Evolutionary conservation across 2,797 vertebrate genomes (phyloP).

Genomic region (Hephaestus fuliginosus): DNA sequence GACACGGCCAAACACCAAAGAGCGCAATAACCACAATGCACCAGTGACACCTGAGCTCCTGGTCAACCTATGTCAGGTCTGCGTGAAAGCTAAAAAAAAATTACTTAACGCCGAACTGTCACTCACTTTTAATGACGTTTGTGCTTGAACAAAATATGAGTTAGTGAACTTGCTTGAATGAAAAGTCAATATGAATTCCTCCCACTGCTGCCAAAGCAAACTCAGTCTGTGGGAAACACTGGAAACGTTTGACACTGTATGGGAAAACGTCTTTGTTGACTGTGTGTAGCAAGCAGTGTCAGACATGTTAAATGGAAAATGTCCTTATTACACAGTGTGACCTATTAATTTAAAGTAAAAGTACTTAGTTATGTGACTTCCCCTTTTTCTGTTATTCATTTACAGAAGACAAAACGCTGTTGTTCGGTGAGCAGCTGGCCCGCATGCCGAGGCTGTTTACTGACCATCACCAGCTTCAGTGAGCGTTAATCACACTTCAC

Average conservation of each 20-base stretch:
- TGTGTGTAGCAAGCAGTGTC: neutral
- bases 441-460: neutral
- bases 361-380: neutral
- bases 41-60: neutral
- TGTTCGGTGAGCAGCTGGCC: neutral
- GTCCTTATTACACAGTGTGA: neutral
- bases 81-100: constrained; percentile 9
- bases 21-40: neutral
- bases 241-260: constrained; percentile 38
- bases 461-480: neutral
- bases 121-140: constrained; percentile 23
- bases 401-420: neutral
- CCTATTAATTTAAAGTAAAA: neutral
- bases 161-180: constrained; percentile 44
- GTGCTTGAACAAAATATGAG: constrained; percentile 10
- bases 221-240: constrained; percentile 63
- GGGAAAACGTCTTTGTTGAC: constrained; percentile 49
- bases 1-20: neutral
- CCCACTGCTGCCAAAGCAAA: constrained; percentile 69
- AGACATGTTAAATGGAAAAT: neutral
- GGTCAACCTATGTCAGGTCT: neutral
- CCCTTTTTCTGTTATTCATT: neutral
- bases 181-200: constrained; percentile 60
- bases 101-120: constrained; percentile 3
- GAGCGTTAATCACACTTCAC: neutral